Evolutionary conservation across 2,797 vertebrate species (phyloP).

Genomic region (Setipinna tenuifilis): DNA sequence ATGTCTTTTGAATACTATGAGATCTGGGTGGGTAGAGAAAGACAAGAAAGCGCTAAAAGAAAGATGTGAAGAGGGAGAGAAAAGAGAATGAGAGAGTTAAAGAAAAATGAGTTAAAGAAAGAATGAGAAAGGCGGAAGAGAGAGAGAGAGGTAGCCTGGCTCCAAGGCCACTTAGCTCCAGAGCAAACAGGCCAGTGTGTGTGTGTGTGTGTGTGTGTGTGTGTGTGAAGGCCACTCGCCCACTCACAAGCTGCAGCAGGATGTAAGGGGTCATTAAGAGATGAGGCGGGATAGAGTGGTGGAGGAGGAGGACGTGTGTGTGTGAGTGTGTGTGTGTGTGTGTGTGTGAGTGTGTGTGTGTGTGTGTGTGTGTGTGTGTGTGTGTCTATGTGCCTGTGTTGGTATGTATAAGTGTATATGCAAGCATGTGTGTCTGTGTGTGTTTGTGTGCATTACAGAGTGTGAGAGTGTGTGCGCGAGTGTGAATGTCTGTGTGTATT

Average conservation of each 20-base stretch:
- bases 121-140: background rate
- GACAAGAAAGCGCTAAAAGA: background rate
- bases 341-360: conserved; percentile 1
- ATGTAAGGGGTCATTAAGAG: conserved; percentile 16
- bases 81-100: background rate
- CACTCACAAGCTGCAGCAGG: conserved; percentile 15
- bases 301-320: background rate
- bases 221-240: background rate
- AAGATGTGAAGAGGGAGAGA: conserved; percentile 2
- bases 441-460: background rate
- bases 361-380: background rate
- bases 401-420: background rate
- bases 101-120: background rate
- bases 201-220: no score
- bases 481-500: background rate
- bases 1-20: background rate
- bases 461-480: no score
- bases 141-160: background rate
- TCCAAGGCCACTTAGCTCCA: background rate
- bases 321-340: background rate
- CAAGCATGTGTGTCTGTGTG: background rate
- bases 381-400: background rate
- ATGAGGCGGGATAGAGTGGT: background rate
- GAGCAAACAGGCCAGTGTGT: background rate
- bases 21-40: background rate